phyloP scores from a whole-genome alignment of 2,888 invertebrate genomes.

The Drosophila kanekoi region DNA sequence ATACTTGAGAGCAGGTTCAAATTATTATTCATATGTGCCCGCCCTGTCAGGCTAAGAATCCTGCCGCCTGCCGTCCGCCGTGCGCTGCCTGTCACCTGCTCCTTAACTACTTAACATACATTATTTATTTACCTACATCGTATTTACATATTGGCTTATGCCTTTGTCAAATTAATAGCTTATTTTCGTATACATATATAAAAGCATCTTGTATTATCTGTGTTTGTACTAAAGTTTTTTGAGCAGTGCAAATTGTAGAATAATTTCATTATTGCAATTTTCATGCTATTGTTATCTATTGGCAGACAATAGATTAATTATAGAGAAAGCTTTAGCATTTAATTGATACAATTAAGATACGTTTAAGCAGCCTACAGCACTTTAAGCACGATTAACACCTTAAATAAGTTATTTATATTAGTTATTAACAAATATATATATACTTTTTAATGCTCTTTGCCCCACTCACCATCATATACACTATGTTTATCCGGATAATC shows the following conservation, averaged over 20 bases:
- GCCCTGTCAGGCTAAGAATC: constrained; percentile 24
- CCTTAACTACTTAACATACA: constrained; percentile 20
- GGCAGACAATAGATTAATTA: not conserved
- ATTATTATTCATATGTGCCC: constrained; percentile 66
- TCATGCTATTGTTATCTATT: not conserved
- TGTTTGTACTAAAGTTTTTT: not conserved
- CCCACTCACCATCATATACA: no score
- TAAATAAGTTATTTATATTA: no score
- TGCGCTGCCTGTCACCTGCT: constrained; percentile 10
- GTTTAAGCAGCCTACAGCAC: no score
- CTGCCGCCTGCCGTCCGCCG: constrained; percentile 8
- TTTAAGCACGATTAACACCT: no score
- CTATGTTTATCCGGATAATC: no score
- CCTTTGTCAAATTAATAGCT: constrained; percentile 11
- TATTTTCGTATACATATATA: not conserved
- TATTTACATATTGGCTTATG: constrained; percentile 26
- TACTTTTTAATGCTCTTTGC: no score
- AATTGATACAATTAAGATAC: no score
- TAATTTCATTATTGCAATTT: not conserved
- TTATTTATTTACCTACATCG: constrained; percentile 10
- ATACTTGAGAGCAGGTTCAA: constrained; percentile 38
- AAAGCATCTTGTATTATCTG: not conserved
- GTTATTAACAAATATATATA: no score
- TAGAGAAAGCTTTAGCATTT: no score
- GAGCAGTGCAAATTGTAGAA: not conserved